Evolutionary conservation across 2,888 invertebrate genomes (phyloP), one percentile per base, ranked within the genome.

Genomic region (Drosophila demipolita): DNA sequence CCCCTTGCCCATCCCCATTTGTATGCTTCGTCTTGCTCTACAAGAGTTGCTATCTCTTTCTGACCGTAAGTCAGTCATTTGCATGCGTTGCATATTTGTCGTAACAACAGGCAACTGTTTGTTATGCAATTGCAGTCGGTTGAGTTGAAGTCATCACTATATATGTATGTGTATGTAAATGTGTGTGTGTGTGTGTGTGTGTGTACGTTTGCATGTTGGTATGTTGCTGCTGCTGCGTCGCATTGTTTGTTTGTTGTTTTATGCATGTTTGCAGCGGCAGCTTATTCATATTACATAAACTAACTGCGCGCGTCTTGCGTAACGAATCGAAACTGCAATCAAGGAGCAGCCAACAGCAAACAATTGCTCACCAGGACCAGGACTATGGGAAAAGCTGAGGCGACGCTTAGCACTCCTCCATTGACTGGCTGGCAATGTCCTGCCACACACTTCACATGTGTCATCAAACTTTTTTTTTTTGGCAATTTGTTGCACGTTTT

Each of bases 21-120:
- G 12, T 50, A 20, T 53, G 29, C 12, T 33, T 52, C 62, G n/a
- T 29, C 67, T 52, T 54, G 11, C 62, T 62, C 75, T 12, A 5
- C 63, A 60, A 26, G 55, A 66, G 73, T 59, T 74, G 77, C 69
- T 59, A 35, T 83, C 83, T 81, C 87, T 59, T 20, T 86, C 61
- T 63, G 70, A 58, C 82, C 75, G 85, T 84, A 87, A 86, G 85
- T 86, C 85, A 87, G 87, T 90, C 89, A 87, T 87, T 87, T 87
- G 90, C 90, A 87, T 87, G 87, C 89, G 82, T 86, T 88, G 89
- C 87, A 90, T 90, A 87, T 87, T 87, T 87, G 90, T 88, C 90
- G 90, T 87, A 83, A 88, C 87, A 88, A 86, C 90, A 89, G 83
- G 67, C 83, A 90, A 87, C 87, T 87, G 87, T 87, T 87, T 87